Base-by-base conservation (phyloP, 2,888 invertebrate species). In the Hanleya hanleyi region DNA sequence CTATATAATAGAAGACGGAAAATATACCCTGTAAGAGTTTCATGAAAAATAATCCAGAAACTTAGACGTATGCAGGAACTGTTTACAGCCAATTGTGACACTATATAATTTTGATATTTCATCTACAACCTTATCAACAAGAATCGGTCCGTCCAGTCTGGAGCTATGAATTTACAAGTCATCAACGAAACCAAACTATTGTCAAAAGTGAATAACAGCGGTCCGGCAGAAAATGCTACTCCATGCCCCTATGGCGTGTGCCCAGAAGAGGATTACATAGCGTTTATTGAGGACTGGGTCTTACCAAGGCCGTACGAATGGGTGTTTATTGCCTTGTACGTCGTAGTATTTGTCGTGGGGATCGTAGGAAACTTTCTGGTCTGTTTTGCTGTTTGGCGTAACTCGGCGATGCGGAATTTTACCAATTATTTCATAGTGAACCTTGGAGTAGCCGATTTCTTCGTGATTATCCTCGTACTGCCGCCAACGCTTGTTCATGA, bases 401-500 rank as follows among this genome's bases (percentile, higher is more conserved):
- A 96, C 86, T 94, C 94, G 82, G 93, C 94, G 0, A 96, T 97
- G 97, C 92, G 96, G 73, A 96, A 96, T 0, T 96, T 97, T 49
- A 97, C 97, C 70, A 97, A 97, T 91, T 95, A 96, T 89, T 96
- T 96, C 90, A 95, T 97, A 87, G 96, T 96, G 74, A 96, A 97
- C 89, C 91, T 97, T 82, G 96, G 96, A 0, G 93, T 94, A 67
- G 89, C 93, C 49, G 97, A 97, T 89, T 95, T 97, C 86, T 93
- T 96, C 91, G 96, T 97, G 77, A 95, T 97, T 47, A 90, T 97
- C 68, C 93, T 96, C 81, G 97, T 96, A 88, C 91, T 97, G 80
- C 96, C 96, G 0, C 95, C 96, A 0, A 95, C 96, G 0, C 95
- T 96, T 49, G 91, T 96, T 18, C 96, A 96, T 95, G 97, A 97